Percentiles rank a stretch among this genome's conserved stretches.
Conservation (phyloP, 1,140 invertebrate species). For the Saccostrea glomerata region DNA sequence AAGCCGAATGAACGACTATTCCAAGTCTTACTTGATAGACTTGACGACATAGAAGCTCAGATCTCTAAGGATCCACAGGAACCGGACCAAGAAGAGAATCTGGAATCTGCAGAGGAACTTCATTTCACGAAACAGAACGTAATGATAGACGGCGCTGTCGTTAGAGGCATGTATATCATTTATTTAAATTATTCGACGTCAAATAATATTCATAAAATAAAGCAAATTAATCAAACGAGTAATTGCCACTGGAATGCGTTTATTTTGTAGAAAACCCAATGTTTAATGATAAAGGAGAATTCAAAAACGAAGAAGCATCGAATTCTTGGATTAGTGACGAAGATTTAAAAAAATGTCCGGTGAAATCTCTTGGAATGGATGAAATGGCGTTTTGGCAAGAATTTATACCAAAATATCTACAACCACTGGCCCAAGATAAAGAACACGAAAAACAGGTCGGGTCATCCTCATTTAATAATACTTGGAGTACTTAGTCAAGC, state of each 20-base stretch:
- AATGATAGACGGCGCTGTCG: neutral
- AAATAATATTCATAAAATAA: no score
- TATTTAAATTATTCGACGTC: no score
- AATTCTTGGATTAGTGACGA: conserved; percentile 94
- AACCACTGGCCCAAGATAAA: conserved; percentile 68
- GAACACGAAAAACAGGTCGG: conserved; percentile 66
- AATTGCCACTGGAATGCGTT: neutral
- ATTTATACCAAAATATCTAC: conserved; percentile 72
- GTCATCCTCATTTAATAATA: neutral
- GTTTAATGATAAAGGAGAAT: conserved; percentile 55
- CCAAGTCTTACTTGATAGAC: conserved; percentile 37
- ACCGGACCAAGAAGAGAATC: neutral
- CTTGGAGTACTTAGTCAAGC: no score
- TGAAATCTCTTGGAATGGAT: conserved; percentile 83
- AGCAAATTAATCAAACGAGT: neutral
- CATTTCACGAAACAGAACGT: neutral
- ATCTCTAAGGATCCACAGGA: conserved; percentile 20
- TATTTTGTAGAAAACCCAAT: conserved; percentile 63
- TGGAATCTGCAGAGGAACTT: neutral
- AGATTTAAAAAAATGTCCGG: conserved; percentile 56
- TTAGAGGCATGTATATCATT: neutral
- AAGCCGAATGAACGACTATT: conserved; percentile 29
- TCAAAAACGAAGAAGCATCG: conserved; percentile 85
- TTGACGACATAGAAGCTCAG: conserved; percentile 46
- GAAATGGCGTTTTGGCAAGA: conserved; percentile 72